Conservation (phyloP, 2,113 vertebrate genomes). For the Lipophrys pholis region DNA sequence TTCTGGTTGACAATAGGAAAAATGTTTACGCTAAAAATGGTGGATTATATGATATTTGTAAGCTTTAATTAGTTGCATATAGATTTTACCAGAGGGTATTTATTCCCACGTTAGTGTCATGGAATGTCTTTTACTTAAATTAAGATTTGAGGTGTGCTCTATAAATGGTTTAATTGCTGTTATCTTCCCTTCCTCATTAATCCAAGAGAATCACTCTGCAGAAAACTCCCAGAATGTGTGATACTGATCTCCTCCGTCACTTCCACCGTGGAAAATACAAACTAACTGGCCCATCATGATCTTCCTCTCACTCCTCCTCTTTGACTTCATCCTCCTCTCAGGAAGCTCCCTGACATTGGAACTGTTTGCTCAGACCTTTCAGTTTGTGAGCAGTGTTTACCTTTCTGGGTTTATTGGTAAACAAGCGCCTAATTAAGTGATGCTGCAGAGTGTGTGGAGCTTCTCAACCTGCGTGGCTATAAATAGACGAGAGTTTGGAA, state of each 20-base stretch:
- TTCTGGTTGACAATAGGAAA: too few relatives aligned
- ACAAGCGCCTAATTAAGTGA: conserved; percentile 60
- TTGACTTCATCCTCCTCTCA: conserved; percentile 14
- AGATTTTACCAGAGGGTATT: too few relatives aligned
- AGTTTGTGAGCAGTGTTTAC: conserved; percentile 24
- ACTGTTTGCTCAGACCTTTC: background rate
- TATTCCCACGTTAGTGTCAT: too few relatives aligned
- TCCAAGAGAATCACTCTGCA: too few relatives aligned
- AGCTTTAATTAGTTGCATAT: too few relatives aligned
- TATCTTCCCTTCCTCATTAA: background rate
- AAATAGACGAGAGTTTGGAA: conserved; percentile 63
- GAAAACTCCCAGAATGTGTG: background rate
- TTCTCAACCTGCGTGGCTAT: conserved; percentile 47
- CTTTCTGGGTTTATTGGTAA: conserved; percentile 34
- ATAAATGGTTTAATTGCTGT: background rate
- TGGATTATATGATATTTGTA: too few relatives aligned
- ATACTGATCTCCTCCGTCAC: conserved; percentile 6
- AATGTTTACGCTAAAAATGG: too few relatives aligned
- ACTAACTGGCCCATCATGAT: background rate
- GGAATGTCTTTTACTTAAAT: too few relatives aligned
- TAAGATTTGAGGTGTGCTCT: too few relatives aligned
- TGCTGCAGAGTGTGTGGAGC: conserved; percentile 8
- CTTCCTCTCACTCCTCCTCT: background rate
- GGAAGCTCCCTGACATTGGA: background rate
- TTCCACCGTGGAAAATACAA: background rate